Base-by-base conservation (phyloP, 1,140 invertebrate genomes). In the Zaprionus ornatus region DNA sequence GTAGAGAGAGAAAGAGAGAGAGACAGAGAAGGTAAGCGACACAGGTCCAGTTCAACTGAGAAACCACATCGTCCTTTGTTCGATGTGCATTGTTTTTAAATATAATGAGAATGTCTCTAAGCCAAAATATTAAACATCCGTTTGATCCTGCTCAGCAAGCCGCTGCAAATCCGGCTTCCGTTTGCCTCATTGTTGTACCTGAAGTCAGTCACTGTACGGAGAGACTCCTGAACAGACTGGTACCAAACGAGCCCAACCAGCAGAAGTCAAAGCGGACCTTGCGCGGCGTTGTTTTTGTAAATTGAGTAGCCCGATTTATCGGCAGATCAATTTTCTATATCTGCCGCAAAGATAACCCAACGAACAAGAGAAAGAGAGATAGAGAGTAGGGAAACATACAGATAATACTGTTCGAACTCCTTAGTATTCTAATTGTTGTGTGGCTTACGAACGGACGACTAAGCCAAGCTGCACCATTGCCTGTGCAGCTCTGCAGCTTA, bases 61-160 rank as follows among this genome's bases (percentile, higher is more conserved):
- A n/a, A 17, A 48, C 6, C 17, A 19, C 45, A 48, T 3, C 17
- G 45, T 50, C 10, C 45, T 19, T 50, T 50, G 45, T 50, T 50
- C 45, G 10, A 19, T 12, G 19, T 23, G 19, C 71, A 82, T 90
- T 90, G 86, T 91, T 91, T 91, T 91, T 82, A 80, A 91, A 90
- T 81, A 82, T 88, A 90, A 90, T 90, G 87, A 87, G 80, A 91
- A 91, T 87, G 82, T 90, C 86, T 91, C 54, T 91, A 90, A 90
- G 86, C 86, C 87, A 90, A 90, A 90, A 91, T 90, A 90, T 88
- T 90, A 90, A 74, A 88, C 84, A 88, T 88, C 68, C 84, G 85
- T 69, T 76, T 84, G 81, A 88, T 83, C 84, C 77, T 68, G 64
- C 37, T 29, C 59, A 64, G 82, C 63, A 42, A 66, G 56, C 67